Evolutionary conservation across 2,113 vertebrate species (phyloP).

Genomic region (Verasper variegatus): DNA sequence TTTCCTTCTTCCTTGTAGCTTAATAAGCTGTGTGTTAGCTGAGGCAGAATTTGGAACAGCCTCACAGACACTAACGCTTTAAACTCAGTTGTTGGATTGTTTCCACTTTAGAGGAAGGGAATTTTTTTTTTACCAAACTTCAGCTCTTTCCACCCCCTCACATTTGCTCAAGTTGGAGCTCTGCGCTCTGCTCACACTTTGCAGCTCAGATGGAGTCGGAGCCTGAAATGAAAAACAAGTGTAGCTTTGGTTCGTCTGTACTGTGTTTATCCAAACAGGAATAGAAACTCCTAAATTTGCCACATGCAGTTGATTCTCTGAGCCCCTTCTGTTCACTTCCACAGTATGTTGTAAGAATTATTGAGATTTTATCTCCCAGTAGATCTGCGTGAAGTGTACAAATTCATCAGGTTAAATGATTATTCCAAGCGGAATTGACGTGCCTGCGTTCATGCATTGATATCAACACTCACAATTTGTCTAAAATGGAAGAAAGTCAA

Average conservation of each 20-base stretch:
- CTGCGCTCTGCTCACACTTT: constrained; percentile 29
- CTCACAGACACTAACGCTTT: constrained; percentile 27
- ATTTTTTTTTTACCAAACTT: constrained; percentile 17
- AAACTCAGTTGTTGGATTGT: constrained; percentile 28
- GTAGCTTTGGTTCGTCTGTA: background rate
- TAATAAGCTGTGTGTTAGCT: constrained; percentile 14
- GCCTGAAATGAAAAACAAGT: background rate
- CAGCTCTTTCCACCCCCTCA: constrained; percentile 65
- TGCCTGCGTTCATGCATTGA: background rate
- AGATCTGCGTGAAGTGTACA: constrained; percentile 38
- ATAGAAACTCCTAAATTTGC: background rate
- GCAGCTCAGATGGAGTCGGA: constrained; percentile 29
- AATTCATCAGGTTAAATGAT: background rate
- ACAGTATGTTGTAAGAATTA: constrained; percentile 19
- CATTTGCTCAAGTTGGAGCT: constrained; percentile 43
- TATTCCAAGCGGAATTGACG: background rate
- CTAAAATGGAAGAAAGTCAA: constrained; percentile 25
- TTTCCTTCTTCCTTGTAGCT: constrained; percentile 8
- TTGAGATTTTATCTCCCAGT: constrained; percentile 14
- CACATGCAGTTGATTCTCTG: background rate
- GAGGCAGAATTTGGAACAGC: constrained; percentile 38
- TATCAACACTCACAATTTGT: constrained; percentile 14
- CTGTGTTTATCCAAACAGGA: constrained; percentile 30
- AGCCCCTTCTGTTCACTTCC: constrained; percentile 13
- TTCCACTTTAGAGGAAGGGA: constrained; percentile 26